These are phyloP conservation scores for Cynopterus sphinx DNA, from an alignment of 2,797 vertebrate species.

Conservation along the genomic window DNA sequence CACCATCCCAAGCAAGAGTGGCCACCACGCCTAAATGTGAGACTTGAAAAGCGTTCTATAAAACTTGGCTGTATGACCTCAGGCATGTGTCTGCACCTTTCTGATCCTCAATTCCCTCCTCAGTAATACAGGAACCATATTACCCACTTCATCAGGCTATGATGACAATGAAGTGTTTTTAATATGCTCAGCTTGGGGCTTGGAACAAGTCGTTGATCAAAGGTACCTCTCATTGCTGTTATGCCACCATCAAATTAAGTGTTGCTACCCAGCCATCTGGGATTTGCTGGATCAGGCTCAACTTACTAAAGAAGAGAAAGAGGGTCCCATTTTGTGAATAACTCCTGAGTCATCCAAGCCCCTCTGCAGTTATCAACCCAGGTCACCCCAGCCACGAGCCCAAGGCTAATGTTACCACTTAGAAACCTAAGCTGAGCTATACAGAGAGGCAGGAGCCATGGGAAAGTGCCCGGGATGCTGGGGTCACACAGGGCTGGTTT, in stretches of 20 bases:
- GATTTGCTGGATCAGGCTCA: not conserved
- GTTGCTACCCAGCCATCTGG: not conserved
- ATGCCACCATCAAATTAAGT: not conserved
- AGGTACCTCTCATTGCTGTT: not conserved
- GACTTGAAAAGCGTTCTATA: not conserved
- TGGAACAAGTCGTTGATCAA: not conserved
- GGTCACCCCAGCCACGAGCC: not conserved
- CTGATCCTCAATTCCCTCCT: constrained; percentile 25
- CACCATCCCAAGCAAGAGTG: not conserved
- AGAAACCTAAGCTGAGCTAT: constrained; percentile 67
- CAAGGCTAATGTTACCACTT: constrained; percentile 54
- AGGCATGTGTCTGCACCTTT: not conserved
- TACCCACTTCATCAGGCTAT: not conserved
- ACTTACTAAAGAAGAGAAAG: not conserved
- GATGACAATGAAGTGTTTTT: not conserved
- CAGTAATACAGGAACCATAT: not conserved
- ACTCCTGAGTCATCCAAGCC: constrained; percentile 31
- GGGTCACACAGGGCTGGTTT: constrained; percentile 58
- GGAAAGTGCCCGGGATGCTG: constrained; percentile 42
- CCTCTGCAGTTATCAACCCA: constrained; percentile 11
- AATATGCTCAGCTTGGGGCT: not conserved
- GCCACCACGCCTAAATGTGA: not conserved
- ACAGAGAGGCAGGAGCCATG: not conserved
- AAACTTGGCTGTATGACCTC: not conserved
- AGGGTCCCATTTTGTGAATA: not conserved